Conservation (phyloP, 92 coral and sea anemone genomes). For the Zoanthus sociatus region DNA sequence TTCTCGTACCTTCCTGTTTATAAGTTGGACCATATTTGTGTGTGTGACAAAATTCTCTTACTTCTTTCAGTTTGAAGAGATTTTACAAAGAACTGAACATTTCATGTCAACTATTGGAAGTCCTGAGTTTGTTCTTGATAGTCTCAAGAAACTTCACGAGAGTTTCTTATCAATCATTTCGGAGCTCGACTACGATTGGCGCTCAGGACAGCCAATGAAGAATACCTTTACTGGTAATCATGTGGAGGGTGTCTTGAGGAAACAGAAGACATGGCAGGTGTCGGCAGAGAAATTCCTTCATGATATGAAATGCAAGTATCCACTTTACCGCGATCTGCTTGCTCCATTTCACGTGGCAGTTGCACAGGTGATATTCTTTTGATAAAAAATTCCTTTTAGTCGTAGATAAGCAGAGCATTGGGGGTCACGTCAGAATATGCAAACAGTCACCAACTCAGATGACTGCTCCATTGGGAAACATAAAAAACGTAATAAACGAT, state of each 20-base stretch:
- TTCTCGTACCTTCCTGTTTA: too few relatives aligned
- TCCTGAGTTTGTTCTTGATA: conserved; percentile 47
- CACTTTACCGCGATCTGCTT: conserved; percentile 83
- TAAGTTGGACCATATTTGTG: too few relatives aligned
- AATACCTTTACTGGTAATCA: conserved; percentile 15
- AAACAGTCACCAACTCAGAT: too few relatives aligned
- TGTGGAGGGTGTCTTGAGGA: conserved; percentile 57
- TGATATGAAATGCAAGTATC: conserved; percentile 71
- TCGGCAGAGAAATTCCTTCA: conserved; percentile 74
- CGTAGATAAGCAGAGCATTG: too few relatives aligned
- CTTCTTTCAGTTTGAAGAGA: conserved; percentile 71
- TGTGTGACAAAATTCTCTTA: not conserved
- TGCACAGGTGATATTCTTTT: conserved; percentile 69
- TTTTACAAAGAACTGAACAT: conserved; percentile 67
- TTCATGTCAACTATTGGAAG: conserved; percentile 77
- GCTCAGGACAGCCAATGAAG: not conserved
- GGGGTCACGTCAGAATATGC: too few relatives aligned
- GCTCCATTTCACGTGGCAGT: conserved; percentile 81
- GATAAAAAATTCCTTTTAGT: not conserved
- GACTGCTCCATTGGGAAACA: too few relatives aligned
- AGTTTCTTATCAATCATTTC: conserved; percentile 40
- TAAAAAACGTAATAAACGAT: too few relatives aligned
- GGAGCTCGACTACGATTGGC: not conserved
- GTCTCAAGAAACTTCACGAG: conserved; percentile 26
- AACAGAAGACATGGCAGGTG: conserved; percentile 65